phyloP scores from a whole-genome alignment of 1,140 invertebrate species.

The Leucophenga varia region DNA sequence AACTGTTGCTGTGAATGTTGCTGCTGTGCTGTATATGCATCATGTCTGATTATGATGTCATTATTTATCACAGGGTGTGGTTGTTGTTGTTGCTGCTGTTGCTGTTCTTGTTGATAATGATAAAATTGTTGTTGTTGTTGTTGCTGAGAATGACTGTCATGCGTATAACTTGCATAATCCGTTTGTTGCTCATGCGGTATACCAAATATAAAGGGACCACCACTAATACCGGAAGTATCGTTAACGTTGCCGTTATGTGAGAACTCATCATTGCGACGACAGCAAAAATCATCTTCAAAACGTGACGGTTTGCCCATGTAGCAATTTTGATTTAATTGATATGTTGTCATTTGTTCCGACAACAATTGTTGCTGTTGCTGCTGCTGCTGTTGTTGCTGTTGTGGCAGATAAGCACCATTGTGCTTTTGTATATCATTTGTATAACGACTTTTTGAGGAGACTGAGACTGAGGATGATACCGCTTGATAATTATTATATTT shows the following conservation, averaged over 20 bases:
- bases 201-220: constrained; percentile 47
- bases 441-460: too few species aligned
- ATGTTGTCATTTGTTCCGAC: not conserved
- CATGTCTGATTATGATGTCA: too few species aligned
- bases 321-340: not conserved
- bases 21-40: too few species aligned
- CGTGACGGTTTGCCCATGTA: constrained; percentile 26
- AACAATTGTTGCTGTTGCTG: constrained; percentile 1
- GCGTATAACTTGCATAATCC: constrained; percentile 29
- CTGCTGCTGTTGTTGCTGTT: constrained; percentile 3
- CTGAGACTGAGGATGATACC: too few species aligned
- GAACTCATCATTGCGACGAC: constrained; percentile 28
- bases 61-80: constrained; percentile 15
- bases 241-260: constrained; percentile 3
- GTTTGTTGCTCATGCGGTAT: constrained; percentile 34
- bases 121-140: constrained; percentile 4
- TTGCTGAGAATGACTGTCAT: too few species aligned
- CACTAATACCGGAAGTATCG: not conserved
- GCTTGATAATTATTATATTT: too few species aligned
- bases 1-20: too few species aligned
- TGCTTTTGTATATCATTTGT: too few species aligned
- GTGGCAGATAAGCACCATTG: constrained; percentile 8
- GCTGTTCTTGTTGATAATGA: constrained; percentile 1
- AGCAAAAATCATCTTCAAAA: constrained; percentile 49
- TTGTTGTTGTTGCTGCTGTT: constrained; percentile 4